Base-by-base conservation (phyloP, 2,113 vertebrate genomes). In the Panurus biarmicus region DNA sequence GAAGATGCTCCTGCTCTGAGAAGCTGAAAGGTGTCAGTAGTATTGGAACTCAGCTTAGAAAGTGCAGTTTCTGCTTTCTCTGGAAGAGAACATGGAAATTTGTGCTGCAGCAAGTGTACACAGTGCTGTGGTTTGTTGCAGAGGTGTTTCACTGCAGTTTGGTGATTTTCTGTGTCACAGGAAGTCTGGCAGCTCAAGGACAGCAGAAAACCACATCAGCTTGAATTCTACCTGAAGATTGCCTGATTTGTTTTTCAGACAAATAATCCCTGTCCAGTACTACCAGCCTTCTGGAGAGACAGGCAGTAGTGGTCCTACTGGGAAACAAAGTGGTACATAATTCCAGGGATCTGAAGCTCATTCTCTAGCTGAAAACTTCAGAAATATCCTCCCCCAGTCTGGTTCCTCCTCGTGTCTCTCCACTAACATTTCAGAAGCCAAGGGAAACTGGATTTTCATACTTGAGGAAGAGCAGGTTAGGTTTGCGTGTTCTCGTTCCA, bases 371-470 rank as follows among this genome's bases (percentile, higher is more conserved):
- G 65, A 82, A 91, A 66, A 48, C 38, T 33, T 26, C 33, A 79
- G 47, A 83, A 89, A 23, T 85, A 45, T 53, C n/a, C 57, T 51
- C 14, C 29, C 42, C 8, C 33, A 60, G 13, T 29, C 29, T 51
- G 19, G 3, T 6, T 83, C 5, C 2, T 73, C 58, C 64, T 75
- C 0, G 0, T 28, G 4, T 64, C 56, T 69, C 44, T 89, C 40
- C 66, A 15, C 10, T 69, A 54, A 54, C 51, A 58, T 82, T 89
- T 91, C 78, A 77, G 53, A 90, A 85, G 23, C 21, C 71, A 85
- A 79, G 35, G n/a, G 35, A 38, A 94, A 54, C 33, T 77, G 72
- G 20, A 60, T 91, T 91, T 83, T 91, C 10, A n/a, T 83, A 67
- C 51, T 81, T 93, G 75, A 89, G 56, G 25, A 83, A 74, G n/a